Percentiles rank a stretch among this genome's conserved stretches.
Evolutionary conservation across 1,140 invertebrate genomes (phyloP).

Genomic region (Trialeurodes vaporariorum): DNA sequence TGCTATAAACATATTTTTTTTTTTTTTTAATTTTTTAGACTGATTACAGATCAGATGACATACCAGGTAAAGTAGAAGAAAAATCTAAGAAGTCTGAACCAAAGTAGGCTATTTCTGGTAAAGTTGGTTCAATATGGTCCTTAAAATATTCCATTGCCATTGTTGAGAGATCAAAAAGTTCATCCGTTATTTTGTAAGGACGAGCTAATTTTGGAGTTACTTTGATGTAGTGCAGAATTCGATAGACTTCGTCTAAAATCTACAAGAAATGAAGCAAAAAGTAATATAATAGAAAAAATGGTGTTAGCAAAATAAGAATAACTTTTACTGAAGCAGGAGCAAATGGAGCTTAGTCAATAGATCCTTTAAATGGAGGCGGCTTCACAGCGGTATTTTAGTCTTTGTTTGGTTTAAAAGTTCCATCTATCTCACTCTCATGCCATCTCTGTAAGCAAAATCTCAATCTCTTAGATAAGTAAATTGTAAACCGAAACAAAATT

Average conservation of each 20-base stretch:
- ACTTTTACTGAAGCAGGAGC: background rate
- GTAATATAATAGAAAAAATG: slow-evolving; percentile 6
- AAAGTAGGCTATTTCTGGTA: slow-evolving; percentile 78
- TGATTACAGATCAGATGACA: too few species aligned
- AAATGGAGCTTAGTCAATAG: slow-evolving; percentile 9
- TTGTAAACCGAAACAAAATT: too few species aligned
- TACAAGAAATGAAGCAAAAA: slow-evolving; percentile 26
- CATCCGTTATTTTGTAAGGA: slow-evolving; percentile 79
- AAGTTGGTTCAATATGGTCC: slow-evolving; percentile 72
- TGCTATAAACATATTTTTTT: too few species aligned
- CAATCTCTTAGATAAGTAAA: too few species aligned
- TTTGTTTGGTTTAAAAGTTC: too few species aligned
- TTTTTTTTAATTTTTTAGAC: too few species aligned
- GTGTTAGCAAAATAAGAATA: slow-evolving; percentile 6
- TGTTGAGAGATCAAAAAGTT: slow-evolving; percentile 80
- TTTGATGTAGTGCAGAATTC: slow-evolving; percentile 69
- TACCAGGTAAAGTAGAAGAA: slow-evolving; percentile 5
- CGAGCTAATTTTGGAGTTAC: slow-evolving; percentile 64
- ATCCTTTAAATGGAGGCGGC: slow-evolving; percentile 9
- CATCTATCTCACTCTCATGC: too few species aligned
- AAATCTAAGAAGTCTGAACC: slow-evolving; percentile 38
- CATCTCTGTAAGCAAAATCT: too few species aligned
- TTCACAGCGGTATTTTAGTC: background rate
- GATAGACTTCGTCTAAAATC: slow-evolving; percentile 61
- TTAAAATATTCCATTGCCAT: slow-evolving; percentile 92